Percentiles rank a stretch among this genome's conserved stretches.
These are phyloP conservation scores for Gymnodraco acuticeps DNA, from an alignment of 2,797 vertebrate species.

Conservation along the genomic window DNA sequence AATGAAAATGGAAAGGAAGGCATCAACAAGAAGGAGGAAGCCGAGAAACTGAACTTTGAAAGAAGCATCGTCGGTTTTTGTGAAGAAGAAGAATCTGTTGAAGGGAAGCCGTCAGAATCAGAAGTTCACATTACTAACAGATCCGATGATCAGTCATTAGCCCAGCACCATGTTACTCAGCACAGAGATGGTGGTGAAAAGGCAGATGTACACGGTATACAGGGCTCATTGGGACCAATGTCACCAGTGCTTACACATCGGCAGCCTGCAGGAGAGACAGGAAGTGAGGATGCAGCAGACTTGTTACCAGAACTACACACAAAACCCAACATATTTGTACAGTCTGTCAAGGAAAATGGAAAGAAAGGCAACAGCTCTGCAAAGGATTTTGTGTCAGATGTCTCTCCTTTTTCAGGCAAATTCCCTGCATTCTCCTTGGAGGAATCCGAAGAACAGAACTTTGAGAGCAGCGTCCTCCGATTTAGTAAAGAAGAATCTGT, in stretches of 20 bases:
- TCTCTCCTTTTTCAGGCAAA: no score
- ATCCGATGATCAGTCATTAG: no score
- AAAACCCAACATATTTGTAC: not conserved
- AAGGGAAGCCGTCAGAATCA: no score
- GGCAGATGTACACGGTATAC: not conserved
- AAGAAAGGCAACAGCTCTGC: not conserved
- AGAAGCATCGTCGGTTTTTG: no score
- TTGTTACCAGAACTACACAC: slow-evolving; percentile 13
- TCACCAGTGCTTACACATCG: not conserved
- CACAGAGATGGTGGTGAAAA: slow-evolving; percentile 2
- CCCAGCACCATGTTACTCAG: no score
- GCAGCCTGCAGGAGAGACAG: not conserved
- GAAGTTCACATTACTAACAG: no score
- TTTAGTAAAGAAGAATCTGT: no score
- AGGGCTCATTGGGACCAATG: not conserved
- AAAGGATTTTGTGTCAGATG: not conserved
- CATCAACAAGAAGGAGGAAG: not conserved
- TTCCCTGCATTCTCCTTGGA: no score
- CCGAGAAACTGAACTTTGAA: no score
- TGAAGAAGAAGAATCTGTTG: no score
- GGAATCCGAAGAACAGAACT: no score
- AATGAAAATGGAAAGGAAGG: not conserved
- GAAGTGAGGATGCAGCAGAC: slow-evolving; percentile 3
- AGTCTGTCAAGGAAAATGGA: not conserved
- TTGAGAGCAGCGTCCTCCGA: no score